These are phyloP conservation scores for Scomberomorus guttatus DNA, from an alignment of 2,797 vertebrate genomes.

Conservation along the genomic window DNA sequence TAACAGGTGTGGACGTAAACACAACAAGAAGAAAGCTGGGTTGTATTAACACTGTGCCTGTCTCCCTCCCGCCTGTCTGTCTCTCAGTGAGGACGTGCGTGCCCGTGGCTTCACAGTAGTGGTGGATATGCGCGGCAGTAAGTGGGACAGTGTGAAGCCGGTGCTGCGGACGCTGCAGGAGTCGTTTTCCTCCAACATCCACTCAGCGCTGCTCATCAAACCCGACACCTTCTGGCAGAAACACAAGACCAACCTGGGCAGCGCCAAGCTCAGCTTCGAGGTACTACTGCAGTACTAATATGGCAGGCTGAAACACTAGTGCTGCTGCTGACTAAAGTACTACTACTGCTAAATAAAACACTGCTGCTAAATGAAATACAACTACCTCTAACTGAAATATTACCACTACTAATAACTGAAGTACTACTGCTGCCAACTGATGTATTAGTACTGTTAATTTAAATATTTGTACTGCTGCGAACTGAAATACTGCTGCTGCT, in stretches of 20 bases:
- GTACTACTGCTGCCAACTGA: background rate
- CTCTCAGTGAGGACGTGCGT: slow-evolving; percentile 93
- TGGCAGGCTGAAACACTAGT: background rate
- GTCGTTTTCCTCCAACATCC: slow-evolving; percentile 95
- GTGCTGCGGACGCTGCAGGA: slow-evolving; percentile 97
- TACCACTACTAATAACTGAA: background rate
- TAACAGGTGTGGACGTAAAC: too few relatives aligned
- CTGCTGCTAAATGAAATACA: background rate
- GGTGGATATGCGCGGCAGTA: slow-evolving; percentile 98
- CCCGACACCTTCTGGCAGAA: slow-evolving; percentile 99
- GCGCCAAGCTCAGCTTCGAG: slow-evolving; percentile 99
- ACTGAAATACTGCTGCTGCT: background rate
- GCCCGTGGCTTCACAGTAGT: slow-evolving; percentile 98
- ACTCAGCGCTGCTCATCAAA: slow-evolving; percentile 98
- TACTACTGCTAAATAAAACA: background rate
- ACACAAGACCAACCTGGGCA: slow-evolving; percentile 99
- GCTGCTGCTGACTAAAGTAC: background rate
- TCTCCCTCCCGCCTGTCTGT: background rate
- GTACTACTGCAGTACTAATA: slow-evolving; percentile 71
- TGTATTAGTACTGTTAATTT: too few relatives aligned
- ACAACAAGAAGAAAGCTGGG: too few relatives aligned
- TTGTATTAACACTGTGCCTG: background rate
- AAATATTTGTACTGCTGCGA: background rate
- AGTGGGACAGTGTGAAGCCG: slow-evolving; percentile 99
- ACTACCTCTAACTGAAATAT: background rate